Percentiles rank a stretch among this genome's conserved stretches.
These are phyloP conservation scores for Drosophila orosa DNA, from an alignment of 1,140 invertebrate genomes.

Conservation along the genomic window DNA sequence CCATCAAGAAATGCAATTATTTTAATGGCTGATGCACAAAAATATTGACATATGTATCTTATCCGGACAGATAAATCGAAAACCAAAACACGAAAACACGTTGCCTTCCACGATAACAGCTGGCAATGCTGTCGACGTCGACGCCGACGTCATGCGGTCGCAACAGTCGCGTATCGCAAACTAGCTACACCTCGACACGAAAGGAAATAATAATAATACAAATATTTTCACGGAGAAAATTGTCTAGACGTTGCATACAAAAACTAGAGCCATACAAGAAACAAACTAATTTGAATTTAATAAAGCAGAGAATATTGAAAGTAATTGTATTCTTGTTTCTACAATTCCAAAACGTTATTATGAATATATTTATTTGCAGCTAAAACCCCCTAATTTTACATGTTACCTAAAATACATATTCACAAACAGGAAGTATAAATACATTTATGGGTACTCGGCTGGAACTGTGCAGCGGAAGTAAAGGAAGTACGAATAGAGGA, in stretches of 20 bases:
- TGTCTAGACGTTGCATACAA: neutral
- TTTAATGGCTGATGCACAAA: constrained; percentile 22
- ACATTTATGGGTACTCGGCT: constrained; percentile 12
- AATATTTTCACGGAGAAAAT: too few species aligned
- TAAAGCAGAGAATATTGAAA: neutral
- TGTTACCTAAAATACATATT: neutral
- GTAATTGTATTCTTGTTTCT: neutral
- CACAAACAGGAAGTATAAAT: constrained; percentile 19
- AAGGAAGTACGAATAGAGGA: constrained; percentile 4
- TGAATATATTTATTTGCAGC: too few species aligned
- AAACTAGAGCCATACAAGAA: neutral
- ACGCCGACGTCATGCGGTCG: constrained; percentile 8
- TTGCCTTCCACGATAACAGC: constrained; percentile 39
- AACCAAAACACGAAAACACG: constrained; percentile 42
- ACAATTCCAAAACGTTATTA: neutral
- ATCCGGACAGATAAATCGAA: constrained; percentile 17
- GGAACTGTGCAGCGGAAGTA: constrained; percentile 42
- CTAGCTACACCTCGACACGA: neutral
- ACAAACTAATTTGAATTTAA: neutral
- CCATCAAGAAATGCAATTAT: constrained; percentile 17
- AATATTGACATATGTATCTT: constrained; percentile 17
- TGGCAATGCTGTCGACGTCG: constrained; percentile 43
- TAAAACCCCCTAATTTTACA: neutral
- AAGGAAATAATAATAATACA: neutral
- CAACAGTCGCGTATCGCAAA: constrained; percentile 4